Evolutionary conservation across 1,140 invertebrate species (phyloP), one percentile per base, ranked within the genome.

Genomic region (Drosophila persimilis): DNA sequence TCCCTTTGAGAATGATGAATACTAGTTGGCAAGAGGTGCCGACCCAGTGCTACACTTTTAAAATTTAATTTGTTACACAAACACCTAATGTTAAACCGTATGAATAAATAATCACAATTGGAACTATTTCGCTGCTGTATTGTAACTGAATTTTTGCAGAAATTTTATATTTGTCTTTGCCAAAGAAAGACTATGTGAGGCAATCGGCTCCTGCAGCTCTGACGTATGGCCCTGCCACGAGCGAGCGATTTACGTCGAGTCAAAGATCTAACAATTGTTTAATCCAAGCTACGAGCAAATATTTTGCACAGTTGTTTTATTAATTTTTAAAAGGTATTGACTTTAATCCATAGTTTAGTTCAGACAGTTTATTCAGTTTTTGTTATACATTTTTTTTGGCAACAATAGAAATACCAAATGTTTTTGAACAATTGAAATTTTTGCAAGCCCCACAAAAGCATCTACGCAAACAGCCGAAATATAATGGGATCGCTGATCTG

Each of bases 1-100:
- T 73, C 85, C 85, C 7, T 89, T 89, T 9, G 79, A 70, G 59
- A 79, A 86, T 2, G 85, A 89, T 58, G 85, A 89, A 47, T 89
- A 26, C 50, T 89, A 81, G 65, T 7, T 20, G 47, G 13, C 15
- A 45, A 24, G 6, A 31, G 8, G 22, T 20, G 20, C 2, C 7
- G 15, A 15, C 11, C n/a, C 31, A 31, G 15, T 31, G 3, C 31
- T 20, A n/a, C 31, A 41, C 31, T 17, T 8, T 53, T 24, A 13
- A 26, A 29, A 35, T 46, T 60, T 13, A 13, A 51, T 29, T 11
- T 24, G 41, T 17, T 44, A 31, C 41, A 26, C 24, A 26, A 46
- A 24, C 39, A 56, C 45, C 29, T 20, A 20, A 46, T 46, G 41
- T 26, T 56, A 26, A 56, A 56, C 54, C 43, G 45, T 22, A 46